A percentile compares a stretch with the other conserved stretches of the same genome.
Conservation (phyloP, 2,113 vertebrate genomes). For the Circaetus cinerascens region DNA sequence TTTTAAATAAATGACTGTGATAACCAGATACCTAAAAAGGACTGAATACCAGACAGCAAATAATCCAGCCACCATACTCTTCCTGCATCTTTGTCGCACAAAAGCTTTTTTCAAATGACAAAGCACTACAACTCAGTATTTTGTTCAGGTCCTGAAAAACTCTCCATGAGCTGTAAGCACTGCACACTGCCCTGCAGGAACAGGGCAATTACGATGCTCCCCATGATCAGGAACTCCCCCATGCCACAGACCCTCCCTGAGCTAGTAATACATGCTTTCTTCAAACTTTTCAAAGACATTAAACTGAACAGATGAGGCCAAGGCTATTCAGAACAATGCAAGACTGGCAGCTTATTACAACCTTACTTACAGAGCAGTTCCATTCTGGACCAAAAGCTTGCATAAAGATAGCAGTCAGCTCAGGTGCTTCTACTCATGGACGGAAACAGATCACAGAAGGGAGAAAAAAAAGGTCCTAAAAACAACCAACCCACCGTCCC, state of each 20-base stretch:
- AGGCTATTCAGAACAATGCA: not conserved
- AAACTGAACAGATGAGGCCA: not conserved
- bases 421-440: not conserved
- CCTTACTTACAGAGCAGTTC: not conserved
- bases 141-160: not conserved
- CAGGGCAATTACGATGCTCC: accelerated
- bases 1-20: not conserved
- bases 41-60: not conserved
- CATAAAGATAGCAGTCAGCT: not conserved
- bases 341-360: not conserved
- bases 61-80: not conserved
- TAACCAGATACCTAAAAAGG: not conserved
- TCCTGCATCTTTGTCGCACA: not conserved
- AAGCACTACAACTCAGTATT: not conserved
- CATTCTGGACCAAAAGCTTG: not conserved
- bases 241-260: not conserved
- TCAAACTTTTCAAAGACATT: not conserved
- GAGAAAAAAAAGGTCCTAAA: not conserved
- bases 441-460: not conserved
- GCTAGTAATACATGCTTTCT: not conserved
- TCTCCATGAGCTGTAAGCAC: not conserved
- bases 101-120: not conserved
- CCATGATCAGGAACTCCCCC: not conserved
- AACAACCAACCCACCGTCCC: not conserved
- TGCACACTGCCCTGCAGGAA: not conserved